Evolutionary conservation across 2,888 invertebrate genomes (phyloP).

Genomic region (Belgica antarctica): DNA sequence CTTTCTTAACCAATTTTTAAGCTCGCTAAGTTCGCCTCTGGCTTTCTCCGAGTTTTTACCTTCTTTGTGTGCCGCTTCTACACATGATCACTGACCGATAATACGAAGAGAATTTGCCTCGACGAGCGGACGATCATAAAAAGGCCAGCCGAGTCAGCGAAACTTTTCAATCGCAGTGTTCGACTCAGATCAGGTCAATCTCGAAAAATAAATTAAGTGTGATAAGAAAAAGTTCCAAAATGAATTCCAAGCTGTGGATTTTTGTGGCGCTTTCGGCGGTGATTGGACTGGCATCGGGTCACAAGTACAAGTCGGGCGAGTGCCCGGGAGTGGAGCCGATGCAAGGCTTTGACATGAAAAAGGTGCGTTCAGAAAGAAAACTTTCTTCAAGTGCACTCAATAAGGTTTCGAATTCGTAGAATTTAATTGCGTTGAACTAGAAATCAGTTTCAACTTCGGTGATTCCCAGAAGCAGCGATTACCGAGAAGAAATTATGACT

Average conservation of each 20-base stretch:
- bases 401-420: no score
- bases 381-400: no score
- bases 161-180: not conserved
- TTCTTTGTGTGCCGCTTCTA: not conserved
- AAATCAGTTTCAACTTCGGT: no score
- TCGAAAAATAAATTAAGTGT: not conserved
- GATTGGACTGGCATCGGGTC: conserved; percentile 49
- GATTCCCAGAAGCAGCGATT: no score
- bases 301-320: conserved; percentile 70
- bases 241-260: not conserved
- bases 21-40: not conserved
- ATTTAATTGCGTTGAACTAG: no score
- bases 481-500: no score
- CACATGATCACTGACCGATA: not conserved
- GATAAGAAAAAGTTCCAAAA: conserved; percentile 2
- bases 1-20: no score
- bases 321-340: conserved; percentile 74
- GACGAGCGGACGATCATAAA: not conserved
- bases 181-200: not conserved
- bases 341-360: conserved; percentile 70
- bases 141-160: not conserved
- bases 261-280: not conserved
- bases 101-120: not conserved
- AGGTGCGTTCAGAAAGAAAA: conserved; percentile 56
- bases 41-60: not conserved